Evolutionary conservation across 2,113 vertebrate genomes (phyloP), one percentile per base, ranked within the genome.

Genomic region (Bubalus kerabau): DNA sequence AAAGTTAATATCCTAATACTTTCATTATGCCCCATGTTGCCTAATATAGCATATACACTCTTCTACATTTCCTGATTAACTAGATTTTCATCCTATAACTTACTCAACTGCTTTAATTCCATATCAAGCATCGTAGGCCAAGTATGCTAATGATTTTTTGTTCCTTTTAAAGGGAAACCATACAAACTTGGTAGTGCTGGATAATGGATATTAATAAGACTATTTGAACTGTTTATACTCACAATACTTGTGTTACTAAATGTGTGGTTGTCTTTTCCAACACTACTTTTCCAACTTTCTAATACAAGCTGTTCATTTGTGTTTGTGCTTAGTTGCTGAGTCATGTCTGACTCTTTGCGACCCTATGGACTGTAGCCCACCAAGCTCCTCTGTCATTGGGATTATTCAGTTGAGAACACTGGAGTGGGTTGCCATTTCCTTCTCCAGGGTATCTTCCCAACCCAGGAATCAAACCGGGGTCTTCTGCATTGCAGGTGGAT

Each of bases 131-230:
- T 88, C 9, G 57, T 7, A 67, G 52, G 85, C n/a, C 74, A 91
- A 93, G 11, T 91, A 84, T 60, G 19, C 30, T 84, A 84, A 36
- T 67, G 14, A 89, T 90, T 82, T 93, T 71, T 82, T 92, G 87
- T 76, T 83, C n/a, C 62, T 86, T 88, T 97, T 92, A 94, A 81
- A 82, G n/a, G 48, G 4, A 91, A 90, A 96, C 14, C 40, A 89
- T 40, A 86, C 16, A 93, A 76, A 95, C 32, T 59, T 64, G n/a
- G 17, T 57, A 93, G 62, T 67, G 54, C 16, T 83, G 24, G 12
- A 48, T 84, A 95, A 95, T 2, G 56, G 36, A 30, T 28, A 90
- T 52, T 88, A 91, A 74, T 76, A 89, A 92, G 26, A 81, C 17
- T 84, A 74, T 89, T 90, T 60, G 54, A 90, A 76, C n/a, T 91